phyloP scores from a whole-genome alignment of 2,888 invertebrate species.

The Tolmerus cingulatus region DNA sequence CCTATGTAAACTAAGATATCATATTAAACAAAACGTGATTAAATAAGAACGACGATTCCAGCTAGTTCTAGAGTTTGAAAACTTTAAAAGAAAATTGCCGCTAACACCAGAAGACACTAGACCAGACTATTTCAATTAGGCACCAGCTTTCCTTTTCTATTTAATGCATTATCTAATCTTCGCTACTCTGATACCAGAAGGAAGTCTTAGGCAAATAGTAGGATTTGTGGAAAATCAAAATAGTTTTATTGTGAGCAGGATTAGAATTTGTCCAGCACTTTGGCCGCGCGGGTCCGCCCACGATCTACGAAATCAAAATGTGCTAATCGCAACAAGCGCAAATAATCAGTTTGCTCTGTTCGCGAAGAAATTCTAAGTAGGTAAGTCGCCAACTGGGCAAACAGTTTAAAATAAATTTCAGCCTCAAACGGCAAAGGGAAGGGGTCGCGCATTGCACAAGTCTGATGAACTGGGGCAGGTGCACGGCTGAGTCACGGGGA shows the following conservation, averaged over 20 bases:
- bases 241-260: background rate
- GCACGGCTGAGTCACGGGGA: background rate
- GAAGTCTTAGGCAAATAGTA: background rate
- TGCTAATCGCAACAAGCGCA: background rate
- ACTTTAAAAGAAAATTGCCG: background rate
- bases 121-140: background rate
- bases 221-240: background rate
- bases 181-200: background rate
- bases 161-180: background rate
- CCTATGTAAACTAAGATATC: background rate
- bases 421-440: background rate
- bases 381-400: background rate
- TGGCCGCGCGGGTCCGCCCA: background rate
- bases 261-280: background rate
- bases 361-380: background rate
- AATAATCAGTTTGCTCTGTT: background rate
- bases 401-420: background rate
- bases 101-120: background rate
- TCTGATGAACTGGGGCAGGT: background rate
- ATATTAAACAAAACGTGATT: background rate
- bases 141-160: background rate
- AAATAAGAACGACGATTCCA: background rate
- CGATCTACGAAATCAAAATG: background rate
- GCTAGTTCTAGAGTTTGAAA: background rate
- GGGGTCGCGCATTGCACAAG: background rate